Conservation (phyloP, 2,797 vertebrate genomes). For the Phataginus tetradactyla region DNA sequence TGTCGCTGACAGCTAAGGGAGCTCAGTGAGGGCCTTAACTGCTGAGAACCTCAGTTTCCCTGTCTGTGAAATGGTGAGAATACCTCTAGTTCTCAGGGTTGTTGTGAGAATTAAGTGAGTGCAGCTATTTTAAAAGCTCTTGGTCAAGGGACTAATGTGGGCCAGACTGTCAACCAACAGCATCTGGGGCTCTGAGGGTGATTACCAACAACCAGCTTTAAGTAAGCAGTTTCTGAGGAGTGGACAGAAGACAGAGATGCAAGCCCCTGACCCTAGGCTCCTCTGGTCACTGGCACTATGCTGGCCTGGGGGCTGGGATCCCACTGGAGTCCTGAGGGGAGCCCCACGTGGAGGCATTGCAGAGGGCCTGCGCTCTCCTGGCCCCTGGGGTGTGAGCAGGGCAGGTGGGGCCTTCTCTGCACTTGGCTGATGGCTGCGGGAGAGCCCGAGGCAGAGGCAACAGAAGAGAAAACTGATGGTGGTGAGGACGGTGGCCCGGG, state of each 20-base stretch:
- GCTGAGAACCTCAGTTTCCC: not conserved
- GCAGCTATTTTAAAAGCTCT: not conserved
- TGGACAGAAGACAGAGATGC: not conserved
- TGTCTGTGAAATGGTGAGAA: not conserved
- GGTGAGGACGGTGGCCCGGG: accelerated
- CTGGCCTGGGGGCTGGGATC: not conserved
- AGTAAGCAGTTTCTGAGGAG: not conserved
- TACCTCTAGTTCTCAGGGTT: not conserved
- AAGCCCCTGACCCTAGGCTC: not conserved
- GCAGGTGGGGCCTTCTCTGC: not conserved
- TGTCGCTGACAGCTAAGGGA: not conserved
- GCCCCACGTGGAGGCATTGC: not conserved
- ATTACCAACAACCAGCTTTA: not conserved
- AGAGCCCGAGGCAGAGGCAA: not conserved
- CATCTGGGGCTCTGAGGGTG: not conserved
- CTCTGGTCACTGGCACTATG: not conserved
- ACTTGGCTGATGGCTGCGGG: not conserved
- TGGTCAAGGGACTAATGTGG: not conserved
- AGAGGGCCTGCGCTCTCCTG: not conserved
- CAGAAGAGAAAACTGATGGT: not conserved
- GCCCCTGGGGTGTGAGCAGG: not conserved
- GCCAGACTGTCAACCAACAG: not conserved
- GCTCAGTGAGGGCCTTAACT: not conserved
- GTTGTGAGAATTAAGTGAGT: not conserved
- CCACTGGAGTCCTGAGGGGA: not conserved